Conservation (phyloP, 1,140 invertebrate genomes). For the Amyelois transitella region DNA sequence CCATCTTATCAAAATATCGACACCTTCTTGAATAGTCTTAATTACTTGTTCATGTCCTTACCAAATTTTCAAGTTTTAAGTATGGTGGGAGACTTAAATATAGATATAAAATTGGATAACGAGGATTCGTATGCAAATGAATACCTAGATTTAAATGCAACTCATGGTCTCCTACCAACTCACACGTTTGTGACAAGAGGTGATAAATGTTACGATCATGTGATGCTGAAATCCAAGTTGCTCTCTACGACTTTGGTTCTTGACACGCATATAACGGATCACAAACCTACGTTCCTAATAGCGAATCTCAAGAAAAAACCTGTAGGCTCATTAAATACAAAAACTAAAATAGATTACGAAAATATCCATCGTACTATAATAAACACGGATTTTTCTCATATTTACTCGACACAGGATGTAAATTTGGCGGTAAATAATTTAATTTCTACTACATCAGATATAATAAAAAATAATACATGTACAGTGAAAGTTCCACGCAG, state of each 20-base stretch:
- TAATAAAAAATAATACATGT: background rate
- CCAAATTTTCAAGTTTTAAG: background rate
- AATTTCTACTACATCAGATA: background rate
- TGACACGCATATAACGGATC: constrained; percentile 11
- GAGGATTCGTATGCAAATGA: background rate
- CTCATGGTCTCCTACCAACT: constrained; percentile 3
- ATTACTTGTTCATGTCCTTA: background rate
- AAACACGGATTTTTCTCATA: too few relatives aligned
- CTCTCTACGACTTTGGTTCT: constrained; percentile 4
- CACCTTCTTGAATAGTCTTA: constrained; percentile 12
- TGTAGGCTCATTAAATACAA: too few relatives aligned
- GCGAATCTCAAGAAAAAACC: too few relatives aligned
- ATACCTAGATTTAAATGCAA: constrained; percentile 3
- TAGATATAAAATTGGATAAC: background rate
- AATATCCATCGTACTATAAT: too few relatives aligned
- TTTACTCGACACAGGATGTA: too few relatives aligned
- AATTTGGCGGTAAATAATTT: too few relatives aligned
- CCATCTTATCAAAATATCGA: constrained; percentile 14
- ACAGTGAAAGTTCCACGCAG: background rate
- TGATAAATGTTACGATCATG: constrained; percentile 7
- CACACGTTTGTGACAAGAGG: constrained; percentile 4
- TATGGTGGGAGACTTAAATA: constrained; percentile 8
- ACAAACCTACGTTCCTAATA: too few relatives aligned
- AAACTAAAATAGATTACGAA: too few relatives aligned
- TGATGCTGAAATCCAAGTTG: constrained; percentile 11